These are phyloP conservation scores for Flexamia atlantica DNA, from an alignment of 2,888 invertebrate genomes.

Conservation along the genomic window DNA sequence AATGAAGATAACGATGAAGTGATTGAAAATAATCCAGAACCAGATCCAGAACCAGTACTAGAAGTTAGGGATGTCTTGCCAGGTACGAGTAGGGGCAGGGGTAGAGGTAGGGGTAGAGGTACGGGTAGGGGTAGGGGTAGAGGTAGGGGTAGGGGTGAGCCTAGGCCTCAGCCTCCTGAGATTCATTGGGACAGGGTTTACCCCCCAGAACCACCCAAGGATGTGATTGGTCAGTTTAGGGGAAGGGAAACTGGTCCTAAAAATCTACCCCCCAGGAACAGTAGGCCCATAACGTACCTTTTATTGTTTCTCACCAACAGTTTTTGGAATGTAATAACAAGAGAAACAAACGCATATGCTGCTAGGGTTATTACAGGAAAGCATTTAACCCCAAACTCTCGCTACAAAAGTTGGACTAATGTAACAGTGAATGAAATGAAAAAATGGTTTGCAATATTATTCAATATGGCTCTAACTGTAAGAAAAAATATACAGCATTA, in stretches of 20 bases:
- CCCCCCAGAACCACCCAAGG: conserved; percentile 23
- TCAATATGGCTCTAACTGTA: conserved; percentile 45
- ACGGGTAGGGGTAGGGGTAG: no score
- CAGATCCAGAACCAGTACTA: no score
- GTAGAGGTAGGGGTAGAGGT: no score
- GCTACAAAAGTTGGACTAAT: conserved; percentile 24
- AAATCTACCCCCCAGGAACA: conserved; percentile 8
- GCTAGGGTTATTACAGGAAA: not conserved
- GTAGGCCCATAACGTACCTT: not conserved
- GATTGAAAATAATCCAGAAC: no score
- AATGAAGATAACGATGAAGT: no score
- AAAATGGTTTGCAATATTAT: conserved; percentile 14
- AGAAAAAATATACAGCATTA: not conserved
- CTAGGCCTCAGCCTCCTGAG: not conserved
- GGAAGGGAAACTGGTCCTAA: conserved; percentile 7
- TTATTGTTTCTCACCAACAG: not conserved
- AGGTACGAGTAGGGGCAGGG: no score
- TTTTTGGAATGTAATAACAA: not conserved
- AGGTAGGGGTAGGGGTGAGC: no score
- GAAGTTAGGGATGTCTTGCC: no score
- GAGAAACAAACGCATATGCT: conserved; percentile 25
- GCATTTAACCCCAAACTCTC: not conserved
- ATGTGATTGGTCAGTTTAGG: not conserved
- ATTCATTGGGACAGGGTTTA: conserved; percentile 4
- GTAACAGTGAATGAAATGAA: conserved; percentile 39